A percentile compares a stretch with the other conserved stretches of the same genome.
Conservation (phyloP, 2,113 vertebrate species). For the Myocastor coypus region DNA sequence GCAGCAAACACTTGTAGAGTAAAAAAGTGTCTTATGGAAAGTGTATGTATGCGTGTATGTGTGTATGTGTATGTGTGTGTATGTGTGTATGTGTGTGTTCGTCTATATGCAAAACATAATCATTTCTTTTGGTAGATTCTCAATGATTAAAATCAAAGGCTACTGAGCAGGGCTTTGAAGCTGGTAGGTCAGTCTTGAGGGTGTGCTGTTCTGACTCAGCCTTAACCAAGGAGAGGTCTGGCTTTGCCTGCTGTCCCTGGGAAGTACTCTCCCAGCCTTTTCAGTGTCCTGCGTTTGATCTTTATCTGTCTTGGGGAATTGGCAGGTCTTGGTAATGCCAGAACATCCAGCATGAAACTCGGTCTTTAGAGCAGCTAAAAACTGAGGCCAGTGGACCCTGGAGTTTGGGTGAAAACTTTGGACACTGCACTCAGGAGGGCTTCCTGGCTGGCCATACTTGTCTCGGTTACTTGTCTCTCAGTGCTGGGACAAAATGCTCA, state of each 20-base stretch:
- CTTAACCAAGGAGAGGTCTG: neutral
- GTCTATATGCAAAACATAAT: neutral
- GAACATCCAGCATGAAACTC: neutral
- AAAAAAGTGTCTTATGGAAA: conserved; percentile 2
- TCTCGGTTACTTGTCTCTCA: no score
- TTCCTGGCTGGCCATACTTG: neutral
- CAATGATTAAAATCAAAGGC: neutral
- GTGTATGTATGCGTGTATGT: neutral
- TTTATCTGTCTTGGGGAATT: neutral
- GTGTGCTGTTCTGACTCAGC: neutral
- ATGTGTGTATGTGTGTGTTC: neutral
- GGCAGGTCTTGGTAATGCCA: neutral
- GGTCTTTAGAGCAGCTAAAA: neutral
- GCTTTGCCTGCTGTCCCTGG: neutral
- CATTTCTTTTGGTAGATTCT: neutral
- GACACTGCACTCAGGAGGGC: neutral
- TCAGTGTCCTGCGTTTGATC: neutral
- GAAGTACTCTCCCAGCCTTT: neutral
- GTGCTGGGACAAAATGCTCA: no score
- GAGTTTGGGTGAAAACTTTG: neutral
- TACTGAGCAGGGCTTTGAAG: neutral
- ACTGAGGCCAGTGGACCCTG: neutral
- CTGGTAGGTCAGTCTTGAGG: neutral
- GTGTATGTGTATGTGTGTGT: neutral
- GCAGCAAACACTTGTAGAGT: neutral